A percentile compares a stretch with the other conserved stretches of the same genome.
These are phyloP conservation scores for Uria lomvia DNA, from an alignment of 2,113 vertebrate species.

Conservation along the genomic window DNA sequence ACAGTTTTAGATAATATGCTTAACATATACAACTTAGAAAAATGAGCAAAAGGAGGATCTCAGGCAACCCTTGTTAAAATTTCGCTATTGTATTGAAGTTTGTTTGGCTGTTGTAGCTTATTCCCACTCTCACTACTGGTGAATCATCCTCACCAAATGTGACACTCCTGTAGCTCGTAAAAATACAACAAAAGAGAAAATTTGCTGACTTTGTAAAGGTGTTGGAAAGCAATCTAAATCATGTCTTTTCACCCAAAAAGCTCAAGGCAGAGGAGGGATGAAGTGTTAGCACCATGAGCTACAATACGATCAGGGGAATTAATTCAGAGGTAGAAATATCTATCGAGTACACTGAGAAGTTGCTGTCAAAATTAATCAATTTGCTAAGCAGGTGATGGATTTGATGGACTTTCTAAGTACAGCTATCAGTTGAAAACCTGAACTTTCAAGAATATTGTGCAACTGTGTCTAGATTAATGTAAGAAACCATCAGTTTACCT, in stretches of 20 bases:
- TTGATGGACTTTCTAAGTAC: background rate
- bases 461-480: background rate
- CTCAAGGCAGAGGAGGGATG: background rate
- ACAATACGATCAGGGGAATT: background rate
- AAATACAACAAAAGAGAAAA: background rate
- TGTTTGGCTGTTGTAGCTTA: background rate
- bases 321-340: background rate
- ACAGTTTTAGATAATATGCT: background rate
- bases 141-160: background rate
- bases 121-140: background rate
- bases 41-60: background rate
- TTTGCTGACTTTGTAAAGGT: background rate
- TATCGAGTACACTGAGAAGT: background rate
- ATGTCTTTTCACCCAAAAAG: background rate
- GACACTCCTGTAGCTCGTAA: background rate
- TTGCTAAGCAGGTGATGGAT: background rate
- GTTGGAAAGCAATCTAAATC: background rate
- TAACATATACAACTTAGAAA: background rate
- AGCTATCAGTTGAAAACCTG: background rate
- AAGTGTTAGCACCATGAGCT: background rate
- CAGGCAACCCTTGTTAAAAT: background rate
- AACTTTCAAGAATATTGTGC: background rate
- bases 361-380: background rate
- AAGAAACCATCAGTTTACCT: background rate
- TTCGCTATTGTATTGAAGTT: background rate